phyloP scores from a whole-genome alignment of 2,888 invertebrate genomes.

The Cephus pulcher region DNA sequence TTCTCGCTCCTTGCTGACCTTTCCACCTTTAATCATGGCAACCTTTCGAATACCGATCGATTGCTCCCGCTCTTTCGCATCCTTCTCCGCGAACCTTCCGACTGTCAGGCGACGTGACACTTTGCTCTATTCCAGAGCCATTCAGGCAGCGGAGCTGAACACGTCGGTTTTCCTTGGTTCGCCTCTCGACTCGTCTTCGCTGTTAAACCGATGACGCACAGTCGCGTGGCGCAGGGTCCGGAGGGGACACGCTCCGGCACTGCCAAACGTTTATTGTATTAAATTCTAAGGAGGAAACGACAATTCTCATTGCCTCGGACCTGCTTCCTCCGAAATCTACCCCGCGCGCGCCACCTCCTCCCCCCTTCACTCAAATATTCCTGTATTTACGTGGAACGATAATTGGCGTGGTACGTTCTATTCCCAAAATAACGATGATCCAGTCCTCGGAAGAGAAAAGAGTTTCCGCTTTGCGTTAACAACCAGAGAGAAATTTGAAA shows the following conservation, averaged over 20 bases:
- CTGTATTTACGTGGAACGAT: neutral
- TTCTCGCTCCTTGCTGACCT: neutral
- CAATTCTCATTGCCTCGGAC: neutral
- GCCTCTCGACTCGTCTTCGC: neutral
- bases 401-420: neutral
- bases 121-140: neutral
- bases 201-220: neutral
- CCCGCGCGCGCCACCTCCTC: neutral
- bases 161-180: neutral
- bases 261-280: neutral
- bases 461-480: neutral
- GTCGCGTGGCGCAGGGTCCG: neutral
- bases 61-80: neutral
- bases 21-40: neutral
- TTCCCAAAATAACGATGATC: neutral
- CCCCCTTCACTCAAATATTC: neutral
- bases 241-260: neutral
- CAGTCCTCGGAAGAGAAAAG: neutral
- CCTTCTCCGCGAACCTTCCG: neutral
- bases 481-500: neutral
- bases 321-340: neutral
- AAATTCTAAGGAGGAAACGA: slow-evolving; percentile 6
- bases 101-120: neutral
- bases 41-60: neutral
- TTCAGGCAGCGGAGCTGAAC: neutral